Evolutionary conservation across 2,888 invertebrate species (phyloP).

Genomic region (Sesia apiformis): DNA sequence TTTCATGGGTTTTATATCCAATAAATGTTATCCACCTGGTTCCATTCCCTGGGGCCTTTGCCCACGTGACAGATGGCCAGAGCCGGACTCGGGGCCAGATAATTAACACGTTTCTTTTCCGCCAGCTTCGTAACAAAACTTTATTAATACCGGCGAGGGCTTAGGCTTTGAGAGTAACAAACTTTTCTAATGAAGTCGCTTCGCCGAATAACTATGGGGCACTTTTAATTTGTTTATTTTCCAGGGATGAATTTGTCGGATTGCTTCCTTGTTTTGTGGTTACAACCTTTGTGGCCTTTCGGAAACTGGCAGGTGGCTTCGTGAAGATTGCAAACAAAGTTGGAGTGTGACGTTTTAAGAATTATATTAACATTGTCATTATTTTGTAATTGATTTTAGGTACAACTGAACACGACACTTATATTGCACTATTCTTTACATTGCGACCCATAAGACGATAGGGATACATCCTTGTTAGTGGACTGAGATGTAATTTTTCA

Average conservation of each 20-base stretch:
- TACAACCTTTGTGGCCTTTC: too few species aligned
- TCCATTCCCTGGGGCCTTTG: conserved; percentile 1
- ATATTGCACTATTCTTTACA: too few species aligned
- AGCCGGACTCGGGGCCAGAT: conserved; percentile 37
- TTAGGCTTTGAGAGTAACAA: conserved; percentile 66
- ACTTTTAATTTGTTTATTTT: conserved; percentile 56
- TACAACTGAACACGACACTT: too few species aligned
- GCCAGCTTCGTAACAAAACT: conserved; percentile 60
- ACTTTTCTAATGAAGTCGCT: conserved; percentile 72
- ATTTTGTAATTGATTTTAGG: too few species aligned
- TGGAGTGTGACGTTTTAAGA: too few species aligned
- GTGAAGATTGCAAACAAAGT: too few species aligned
- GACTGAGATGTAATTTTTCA: too few species aligned
- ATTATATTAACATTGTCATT: too few species aligned
- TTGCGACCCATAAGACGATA: too few species aligned
- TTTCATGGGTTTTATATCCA: background rate
- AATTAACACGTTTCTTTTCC: conserved; percentile 72
- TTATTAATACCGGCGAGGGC: conserved; percentile 67
- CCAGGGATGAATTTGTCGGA: background rate
- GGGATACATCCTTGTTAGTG: too few species aligned
- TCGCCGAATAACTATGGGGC: conserved; percentile 58
- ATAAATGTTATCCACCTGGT: background rate
- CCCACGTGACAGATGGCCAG: conserved; percentile 56
- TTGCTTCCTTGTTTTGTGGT: too few species aligned
- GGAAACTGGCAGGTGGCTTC: too few species aligned